phyloP scores from a whole-genome alignment of 64 coral and sea anemone genomes.

The Catalaphyllia jardinei region DNA sequence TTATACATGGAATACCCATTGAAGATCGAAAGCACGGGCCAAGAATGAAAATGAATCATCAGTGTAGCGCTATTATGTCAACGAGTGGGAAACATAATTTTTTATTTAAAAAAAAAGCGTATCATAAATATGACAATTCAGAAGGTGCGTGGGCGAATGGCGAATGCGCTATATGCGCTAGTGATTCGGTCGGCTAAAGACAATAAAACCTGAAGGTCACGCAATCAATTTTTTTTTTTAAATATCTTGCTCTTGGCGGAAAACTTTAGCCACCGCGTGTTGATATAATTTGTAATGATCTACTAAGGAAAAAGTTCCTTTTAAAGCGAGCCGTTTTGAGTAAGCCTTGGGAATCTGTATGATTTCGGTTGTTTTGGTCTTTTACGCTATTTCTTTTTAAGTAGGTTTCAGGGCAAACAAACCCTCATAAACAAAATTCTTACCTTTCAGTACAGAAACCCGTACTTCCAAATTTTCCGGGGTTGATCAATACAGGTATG shows the following conservation, averaged over 20 bases:
- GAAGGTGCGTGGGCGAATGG: background rate
- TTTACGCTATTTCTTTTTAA: too few species aligned
- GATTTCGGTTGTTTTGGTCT: too few species aligned
- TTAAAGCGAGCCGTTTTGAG: too few species aligned
- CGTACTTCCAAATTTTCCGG: background rate
- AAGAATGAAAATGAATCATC: background rate
- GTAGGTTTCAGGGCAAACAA: too few species aligned
- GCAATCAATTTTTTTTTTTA: background rate
- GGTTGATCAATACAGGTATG: background rate
- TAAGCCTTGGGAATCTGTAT: too few species aligned
- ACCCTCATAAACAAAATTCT: background rate
- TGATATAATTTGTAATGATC: too few species aligned
- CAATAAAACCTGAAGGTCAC: slow-evolving; percentile 1
- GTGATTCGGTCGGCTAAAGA: background rate
- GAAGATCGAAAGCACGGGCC: too few species aligned
- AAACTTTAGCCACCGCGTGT: too few species aligned
- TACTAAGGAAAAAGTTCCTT: too few species aligned
- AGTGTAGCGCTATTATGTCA: background rate
- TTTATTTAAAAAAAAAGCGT: background rate
- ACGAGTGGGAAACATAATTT: background rate
- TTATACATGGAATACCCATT: too few species aligned
- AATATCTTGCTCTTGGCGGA: too few species aligned
- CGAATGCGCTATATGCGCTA: background rate
- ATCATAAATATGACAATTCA: too few species aligned
- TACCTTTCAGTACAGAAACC: background rate